Evolutionary conservation across 2,888 invertebrate species (phyloP).

Genomic region (Camptogramma bilineatum): DNA sequence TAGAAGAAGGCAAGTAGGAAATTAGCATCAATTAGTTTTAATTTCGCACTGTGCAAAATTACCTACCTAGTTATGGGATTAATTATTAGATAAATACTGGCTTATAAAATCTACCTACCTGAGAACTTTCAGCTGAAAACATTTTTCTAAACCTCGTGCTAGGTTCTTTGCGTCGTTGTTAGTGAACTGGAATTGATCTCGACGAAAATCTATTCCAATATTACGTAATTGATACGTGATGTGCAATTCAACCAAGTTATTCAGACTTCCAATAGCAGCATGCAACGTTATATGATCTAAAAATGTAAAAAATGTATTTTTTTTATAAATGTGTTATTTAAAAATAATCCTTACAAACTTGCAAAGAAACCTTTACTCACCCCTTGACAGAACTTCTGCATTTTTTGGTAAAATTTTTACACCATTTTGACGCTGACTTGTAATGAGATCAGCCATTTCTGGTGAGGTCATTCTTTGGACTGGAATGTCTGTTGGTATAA

Average conservation of each 20-base stretch:
- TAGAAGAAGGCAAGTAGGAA: too few relatives aligned
- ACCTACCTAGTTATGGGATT: too few relatives aligned
- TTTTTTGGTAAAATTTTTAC: constrained; percentile 53
- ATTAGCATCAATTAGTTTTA: too few relatives aligned
- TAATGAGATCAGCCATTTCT: constrained; percentile 76
- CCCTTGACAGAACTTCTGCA: constrained; percentile 63
- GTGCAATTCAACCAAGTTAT: constrained; percentile 73
- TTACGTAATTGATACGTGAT: constrained; percentile 71
- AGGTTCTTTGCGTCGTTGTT: constrained; percentile 78
- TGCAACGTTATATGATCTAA: constrained; percentile 81
- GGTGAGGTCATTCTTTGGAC: constrained; percentile 74
- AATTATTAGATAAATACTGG: too few relatives aligned
- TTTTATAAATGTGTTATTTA: neutral
- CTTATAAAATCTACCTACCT: constrained; percentile 60
- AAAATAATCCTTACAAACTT: neutral
- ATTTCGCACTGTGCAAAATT: too few relatives aligned
- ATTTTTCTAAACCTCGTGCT: constrained; percentile 75
- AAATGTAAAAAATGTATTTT: constrained; percentile 3
- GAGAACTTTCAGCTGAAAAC: constrained; percentile 63
- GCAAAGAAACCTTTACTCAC: too few relatives aligned
- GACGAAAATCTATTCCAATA: constrained; percentile 71
- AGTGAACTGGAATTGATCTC: constrained; percentile 81
- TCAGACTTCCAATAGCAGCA: constrained; percentile 77
- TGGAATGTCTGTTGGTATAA: constrained; percentile 75
- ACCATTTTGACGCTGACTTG: constrained; percentile 63